Conservation (phyloP, 2,888 invertebrate species). For the Thysanoteuthis rhombus region DNA sequence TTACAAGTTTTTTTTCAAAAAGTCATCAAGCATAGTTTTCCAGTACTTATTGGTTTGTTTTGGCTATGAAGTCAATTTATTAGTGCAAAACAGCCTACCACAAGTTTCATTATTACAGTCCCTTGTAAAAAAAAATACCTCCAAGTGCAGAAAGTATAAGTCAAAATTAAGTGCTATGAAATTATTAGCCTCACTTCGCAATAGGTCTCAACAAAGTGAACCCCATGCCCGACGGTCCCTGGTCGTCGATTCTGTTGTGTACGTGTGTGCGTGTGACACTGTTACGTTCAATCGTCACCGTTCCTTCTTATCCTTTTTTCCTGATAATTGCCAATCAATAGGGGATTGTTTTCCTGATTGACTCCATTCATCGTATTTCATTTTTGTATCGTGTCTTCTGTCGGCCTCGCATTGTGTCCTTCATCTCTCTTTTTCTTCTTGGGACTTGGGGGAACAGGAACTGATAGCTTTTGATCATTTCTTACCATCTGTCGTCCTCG, state of each 20-base stretch:
- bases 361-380: background rate
- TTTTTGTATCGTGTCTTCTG: too few species aligned
- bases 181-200: background rate
- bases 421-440: background rate
- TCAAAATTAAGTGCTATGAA: background rate
- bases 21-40: too few species aligned
- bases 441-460: background rate
- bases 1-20: too few species aligned
- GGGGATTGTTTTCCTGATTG: constrained; percentile 12
- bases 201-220: background rate
- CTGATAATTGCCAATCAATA: background rate
- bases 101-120: too few species aligned
- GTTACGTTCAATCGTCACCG: background rate
- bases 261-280: background rate
- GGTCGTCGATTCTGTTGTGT: background rate
- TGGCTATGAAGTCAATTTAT: too few species aligned
- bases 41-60: too few species aligned
- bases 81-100: too few species aligned
- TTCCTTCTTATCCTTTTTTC: background rate
- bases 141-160: too few species aligned
- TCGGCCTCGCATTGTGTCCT: too few species aligned
- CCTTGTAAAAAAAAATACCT: too few species aligned
- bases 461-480: too few species aligned
- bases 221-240: background rate
- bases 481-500: too few species aligned